Base-by-base conservation (phyloP, 2,113 vertebrate genomes). In the Riparia riparia region DNA sequence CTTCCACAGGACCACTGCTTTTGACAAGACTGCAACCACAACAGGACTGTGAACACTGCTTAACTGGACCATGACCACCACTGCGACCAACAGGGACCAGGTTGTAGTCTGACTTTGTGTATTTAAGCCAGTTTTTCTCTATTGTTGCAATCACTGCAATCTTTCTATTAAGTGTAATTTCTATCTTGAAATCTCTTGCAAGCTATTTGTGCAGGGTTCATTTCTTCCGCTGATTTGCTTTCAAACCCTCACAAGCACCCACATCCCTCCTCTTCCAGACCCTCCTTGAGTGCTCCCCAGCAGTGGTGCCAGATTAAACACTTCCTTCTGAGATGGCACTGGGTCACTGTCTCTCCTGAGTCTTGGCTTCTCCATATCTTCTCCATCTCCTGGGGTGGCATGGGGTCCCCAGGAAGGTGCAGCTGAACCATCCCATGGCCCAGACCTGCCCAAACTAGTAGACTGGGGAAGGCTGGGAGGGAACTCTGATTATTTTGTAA, bases 151-250 rank as follows among this genome's bases (percentile, higher is more conserved):
- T 76, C 31, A 34, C 12, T 50, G 25, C 9, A 26, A 50, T 57
- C 7, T 57, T 66, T 49, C 42, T 50, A 32, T 47, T 56, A n/a
- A 42, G 50, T 50, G 25, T 14, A 20, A 21, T 42, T 34, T 66
- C 31, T 0, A 0, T 20, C 34, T 50, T 42, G 31, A 50, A 42
- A 31, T 66, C 13, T 50, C 19, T 58, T 10, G 10, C 25, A 25
- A 86, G 9, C 13, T 42, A 31, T 57, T 85, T 58, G 24, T 34
- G 42, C 42, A 42, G 19, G 7, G 25, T 66, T 57, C 25, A 17
- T 76, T 41, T 76, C 25, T 66, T 51, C 10, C 1, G 0, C 13
- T 57, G 34, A 20, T 31, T 57, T 50, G 4, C 19, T 49, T 76
- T 58, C 31, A 58, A 57, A 50, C 13, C 19, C 21, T 28, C 29